Percentiles rank a stretch among this genome's conserved stretches.
These are phyloP conservation scores for Monopis laevigella DNA, from an alignment of 2,888 invertebrate genomes.

Conservation along the genomic window DNA sequence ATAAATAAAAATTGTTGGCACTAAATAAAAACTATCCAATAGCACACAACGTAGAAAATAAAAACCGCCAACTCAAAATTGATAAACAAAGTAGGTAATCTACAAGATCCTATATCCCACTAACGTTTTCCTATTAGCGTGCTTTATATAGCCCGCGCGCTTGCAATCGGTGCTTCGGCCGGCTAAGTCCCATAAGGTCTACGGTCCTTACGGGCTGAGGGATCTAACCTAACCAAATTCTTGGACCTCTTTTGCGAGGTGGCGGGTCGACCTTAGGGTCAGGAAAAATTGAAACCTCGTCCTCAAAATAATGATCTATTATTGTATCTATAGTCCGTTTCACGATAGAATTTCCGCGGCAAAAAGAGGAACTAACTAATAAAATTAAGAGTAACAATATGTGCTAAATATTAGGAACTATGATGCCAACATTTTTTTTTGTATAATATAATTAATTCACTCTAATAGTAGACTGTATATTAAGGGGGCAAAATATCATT, in stretches of 20 bases:
- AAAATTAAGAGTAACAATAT: no score
- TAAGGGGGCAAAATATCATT: no score
- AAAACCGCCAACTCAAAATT: neutral
- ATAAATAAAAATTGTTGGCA: neutral
- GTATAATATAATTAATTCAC: no score
- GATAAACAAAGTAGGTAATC: neutral
- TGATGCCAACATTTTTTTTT: no score
- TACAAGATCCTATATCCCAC: neutral
- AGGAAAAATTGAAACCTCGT: constrained; percentile 22
- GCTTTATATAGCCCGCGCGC: neutral
- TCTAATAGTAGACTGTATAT: no score
- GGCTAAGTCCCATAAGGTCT: constrained; percentile 82
- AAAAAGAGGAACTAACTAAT: no score
- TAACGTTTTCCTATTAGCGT: neutral
- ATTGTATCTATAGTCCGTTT: no score
- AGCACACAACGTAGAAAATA: neutral
- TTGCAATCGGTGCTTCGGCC: constrained; percentile 39
- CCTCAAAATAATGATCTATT: no score
- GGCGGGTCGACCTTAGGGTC: constrained; percentile 28
- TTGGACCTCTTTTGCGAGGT: constrained; percentile 61
- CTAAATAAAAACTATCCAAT: neutral
- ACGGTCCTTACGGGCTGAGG: constrained; percentile 70
- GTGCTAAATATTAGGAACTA: no score
- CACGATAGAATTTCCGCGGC: no score
- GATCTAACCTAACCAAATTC: constrained; percentile 61